Evolutionary conservation across 1,140 invertebrate genomes (phyloP).

Genomic region (Asobara japonica): DNA sequence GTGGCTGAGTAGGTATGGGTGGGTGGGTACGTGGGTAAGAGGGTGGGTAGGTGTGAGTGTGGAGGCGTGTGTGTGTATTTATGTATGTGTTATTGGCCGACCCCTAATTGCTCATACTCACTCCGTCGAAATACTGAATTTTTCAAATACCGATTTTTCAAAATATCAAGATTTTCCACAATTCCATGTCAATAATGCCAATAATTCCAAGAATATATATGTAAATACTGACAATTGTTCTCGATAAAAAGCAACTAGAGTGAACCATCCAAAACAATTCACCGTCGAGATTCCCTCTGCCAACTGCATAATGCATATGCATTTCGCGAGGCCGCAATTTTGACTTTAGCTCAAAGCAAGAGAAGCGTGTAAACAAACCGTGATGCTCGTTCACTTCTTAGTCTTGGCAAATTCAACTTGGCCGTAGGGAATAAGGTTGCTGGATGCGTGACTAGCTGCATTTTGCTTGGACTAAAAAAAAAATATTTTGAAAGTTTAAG

Average conservation of each 20-base stretch:
- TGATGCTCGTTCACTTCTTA: slow-evolving; percentile 2
- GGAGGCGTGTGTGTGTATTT: no score
- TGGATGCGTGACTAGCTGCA: not conserved
- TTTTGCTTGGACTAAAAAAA: not conserved
- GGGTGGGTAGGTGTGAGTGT: no score
- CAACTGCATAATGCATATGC: not conserved
- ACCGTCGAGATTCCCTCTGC: not conserved
- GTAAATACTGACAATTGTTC: no score
- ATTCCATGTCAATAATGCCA: no score
- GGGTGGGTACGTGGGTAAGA: no score
- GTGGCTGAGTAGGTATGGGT: no score
- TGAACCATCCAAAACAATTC: not conserved
- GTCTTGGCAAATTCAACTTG: not conserved
- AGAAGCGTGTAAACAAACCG: not conserved
- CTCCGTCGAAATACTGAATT: no score
- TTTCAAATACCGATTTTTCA: no score
- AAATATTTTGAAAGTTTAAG: not conserved
- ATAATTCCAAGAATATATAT: no score
- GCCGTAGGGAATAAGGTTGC: not conserved
- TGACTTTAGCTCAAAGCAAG: not conserved
- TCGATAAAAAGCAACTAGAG: not conserved
- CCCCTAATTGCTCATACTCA: no score
- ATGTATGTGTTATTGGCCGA: no score
- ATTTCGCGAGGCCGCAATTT: not conserved
- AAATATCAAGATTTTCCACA: no score